These are phyloP conservation scores for Drosophila rellima DNA, from an alignment of 2,888 invertebrate species.

Conservation along the genomic window DNA sequence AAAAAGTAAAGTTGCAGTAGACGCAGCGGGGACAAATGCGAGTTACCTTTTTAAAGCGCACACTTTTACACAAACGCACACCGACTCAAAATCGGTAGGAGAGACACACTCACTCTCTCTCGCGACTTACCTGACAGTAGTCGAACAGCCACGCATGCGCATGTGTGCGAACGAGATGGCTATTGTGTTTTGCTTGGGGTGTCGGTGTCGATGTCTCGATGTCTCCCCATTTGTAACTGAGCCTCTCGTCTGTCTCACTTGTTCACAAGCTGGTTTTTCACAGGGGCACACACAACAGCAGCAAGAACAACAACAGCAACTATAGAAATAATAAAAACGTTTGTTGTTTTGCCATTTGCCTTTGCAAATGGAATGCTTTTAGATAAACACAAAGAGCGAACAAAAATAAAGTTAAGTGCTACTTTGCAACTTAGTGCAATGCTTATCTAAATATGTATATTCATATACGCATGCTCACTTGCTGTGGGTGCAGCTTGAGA, in stretches of 20 bases:
- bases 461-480: constrained; percentile 12
- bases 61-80: constrained; percentile 28
- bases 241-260: constrained; percentile 62
- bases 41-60: constrained; percentile 74
- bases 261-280: constrained; percentile 66
- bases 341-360: constrained; percentile 70
- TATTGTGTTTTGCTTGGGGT: constrained; percentile 58
- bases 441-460: constrained; percentile 64
- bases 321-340: constrained; percentile 53
- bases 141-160: constrained; percentile 66
- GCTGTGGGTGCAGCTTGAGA: constrained; percentile 39
- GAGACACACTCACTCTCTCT: constrained; percentile 33
- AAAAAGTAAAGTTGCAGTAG: constrained; percentile 78
- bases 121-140: constrained; percentile 46
- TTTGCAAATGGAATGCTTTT: constrained; percentile 59
- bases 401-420: constrained; percentile 20
- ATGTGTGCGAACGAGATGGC: constrained; percentile 60
- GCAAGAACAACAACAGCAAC: constrained; percentile 24
- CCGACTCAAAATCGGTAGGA: constrained; percentile 11
- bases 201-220: constrained; percentile 72
- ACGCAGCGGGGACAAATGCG: constrained; percentile 76
- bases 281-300: constrained; percentile 42
- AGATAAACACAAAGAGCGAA: constrained; percentile 61
- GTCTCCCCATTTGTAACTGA: constrained; percentile 69
- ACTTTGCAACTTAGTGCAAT: constrained; percentile 14